Base-by-base conservation (phyloP, 2,113 vertebrate species). In the Capreolus pygargus region DNA sequence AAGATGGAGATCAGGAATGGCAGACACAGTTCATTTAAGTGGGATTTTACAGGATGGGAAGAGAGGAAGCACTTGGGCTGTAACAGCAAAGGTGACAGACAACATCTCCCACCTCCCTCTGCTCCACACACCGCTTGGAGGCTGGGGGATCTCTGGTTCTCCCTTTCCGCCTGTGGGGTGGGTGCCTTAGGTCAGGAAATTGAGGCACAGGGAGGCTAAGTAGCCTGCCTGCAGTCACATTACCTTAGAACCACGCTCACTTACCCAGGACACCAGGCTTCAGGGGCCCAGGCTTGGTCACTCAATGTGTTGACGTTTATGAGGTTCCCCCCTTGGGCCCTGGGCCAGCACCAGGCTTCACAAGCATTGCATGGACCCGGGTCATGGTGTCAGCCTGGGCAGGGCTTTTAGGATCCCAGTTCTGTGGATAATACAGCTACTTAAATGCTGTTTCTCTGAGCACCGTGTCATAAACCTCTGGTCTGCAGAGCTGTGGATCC, bases 211-310 rank as follows among this genome's bases (percentile, higher is more conserved):
- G 21, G 14, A 2, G 15, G 81, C 33, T 50, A 15, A 55, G 52
- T 14, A 36, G 47, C 33, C 33, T 55, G 50, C 33, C 79, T 0
- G 8, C 10, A 25, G 54, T 25, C 82, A 28, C 2, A 15, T 57
- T 54, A 57, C 54, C 25, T 4, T 36, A 16, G n/a, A 27, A 9
- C 52, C 2, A 0, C 14, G 0, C 52, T 36, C 21, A 0, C 50
- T 83, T n/a, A 15, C n/a, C 33, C 33, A 27, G 81, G 54, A 83
- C 11, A 50, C 45, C 28, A 33, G 45, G 78, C 5, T 28, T 81
- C 17, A 4, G 45, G 28, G 9, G 28, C 28, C 28, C 47, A n/a
- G 33, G 47, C 30, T 70, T 39, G 79, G 13, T 28, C 9, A 19
- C 55, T 85, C 30, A 2, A 1, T 61, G 55, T 43, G 28, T 15